Evolutionary conservation across 2,797 vertebrate genomes (phyloP), one percentile per base, ranked within the genome.

Genomic region (Tokudaia muenninki): DNA sequence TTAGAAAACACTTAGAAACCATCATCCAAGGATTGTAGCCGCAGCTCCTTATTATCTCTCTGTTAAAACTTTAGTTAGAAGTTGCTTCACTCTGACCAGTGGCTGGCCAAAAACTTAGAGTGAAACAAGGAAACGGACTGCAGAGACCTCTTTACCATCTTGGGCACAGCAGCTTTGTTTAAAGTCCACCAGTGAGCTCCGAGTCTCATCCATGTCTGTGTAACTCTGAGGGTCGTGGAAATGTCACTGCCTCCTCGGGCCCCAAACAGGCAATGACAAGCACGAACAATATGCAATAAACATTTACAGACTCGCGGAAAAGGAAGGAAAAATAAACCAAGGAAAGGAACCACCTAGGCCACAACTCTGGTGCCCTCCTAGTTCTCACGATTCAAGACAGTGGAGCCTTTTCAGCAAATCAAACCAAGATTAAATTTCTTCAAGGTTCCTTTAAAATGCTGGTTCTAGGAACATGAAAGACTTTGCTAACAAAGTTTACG

Each of bases 1-100:
- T 90, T 26, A 83, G 92, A 94, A 96, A 96, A 84, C n/a, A 96
- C 67, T 87, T 94, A 44, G 44, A 84, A 92, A 82, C 72, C 75
- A 94, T 57, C 77, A 97, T 52, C 41, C 13, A 70, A 96, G 47
- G 57, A 81, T 22, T 74, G 31, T 70, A 41, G 34, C 22, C 57
- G 26, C 21, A 37, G 44, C 41, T 59, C 65, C 47, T 87, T 50
- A 63, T 24, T 86, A 87, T 19, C 50, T 92, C 47, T 91, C n/a
- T 52, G 34, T 22, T 89, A 61, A 90, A 65, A 80, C 22, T 22
- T 88, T 67, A 78, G 31, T 81, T 90, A 37, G 34, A 16, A 72
- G 44, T n/a, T 9, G 8, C 75, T 59, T 91, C 17, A 90, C 67
- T 91, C 79, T 79, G 41, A 14, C 26, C 29, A 14, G 63, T 5